Conservation (phyloP, 2,113 vertebrate species). For the Catagonus wagneri region DNA sequence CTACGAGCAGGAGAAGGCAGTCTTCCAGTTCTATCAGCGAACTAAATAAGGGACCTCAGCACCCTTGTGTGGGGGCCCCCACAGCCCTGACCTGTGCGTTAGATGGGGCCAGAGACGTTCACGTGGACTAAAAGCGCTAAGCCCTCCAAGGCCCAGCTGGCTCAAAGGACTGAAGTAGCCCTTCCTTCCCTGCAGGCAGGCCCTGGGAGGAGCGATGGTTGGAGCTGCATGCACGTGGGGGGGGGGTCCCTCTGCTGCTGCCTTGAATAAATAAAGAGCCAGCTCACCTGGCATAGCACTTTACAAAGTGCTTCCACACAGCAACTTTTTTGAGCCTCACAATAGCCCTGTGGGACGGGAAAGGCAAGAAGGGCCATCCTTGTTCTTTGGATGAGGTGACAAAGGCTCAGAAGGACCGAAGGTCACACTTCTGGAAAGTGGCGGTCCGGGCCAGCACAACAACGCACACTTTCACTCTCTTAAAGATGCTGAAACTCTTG, state of each 20-base stretch:
- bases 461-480: neutral
- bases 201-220: neutral
- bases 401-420: neutral
- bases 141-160: neutral
- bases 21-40: conserved; percentile 92
- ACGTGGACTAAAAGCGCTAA: neutral
- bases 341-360: neutral
- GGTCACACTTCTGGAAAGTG: neutral
- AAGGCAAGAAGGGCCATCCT: neutral
- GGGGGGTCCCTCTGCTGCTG: neutral
- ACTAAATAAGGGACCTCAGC: conserved; percentile 63
- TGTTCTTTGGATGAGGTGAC: neutral
- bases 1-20: conserved; percentile 92
- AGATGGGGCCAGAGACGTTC: neutral
- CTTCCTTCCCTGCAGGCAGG: neutral
- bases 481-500: neutral
- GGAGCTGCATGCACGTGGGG: neutral
- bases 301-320: neutral
- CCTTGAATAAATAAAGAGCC: conserved; percentile 62
- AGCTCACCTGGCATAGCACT: neutral
- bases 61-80: neutral
- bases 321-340: neutral
- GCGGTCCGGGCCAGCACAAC: neutral
- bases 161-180: neutral
- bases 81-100: neutral